Base-by-base conservation (phyloP, 1,140 invertebrate genomes). In the Drosophila prosaltans region DNA sequence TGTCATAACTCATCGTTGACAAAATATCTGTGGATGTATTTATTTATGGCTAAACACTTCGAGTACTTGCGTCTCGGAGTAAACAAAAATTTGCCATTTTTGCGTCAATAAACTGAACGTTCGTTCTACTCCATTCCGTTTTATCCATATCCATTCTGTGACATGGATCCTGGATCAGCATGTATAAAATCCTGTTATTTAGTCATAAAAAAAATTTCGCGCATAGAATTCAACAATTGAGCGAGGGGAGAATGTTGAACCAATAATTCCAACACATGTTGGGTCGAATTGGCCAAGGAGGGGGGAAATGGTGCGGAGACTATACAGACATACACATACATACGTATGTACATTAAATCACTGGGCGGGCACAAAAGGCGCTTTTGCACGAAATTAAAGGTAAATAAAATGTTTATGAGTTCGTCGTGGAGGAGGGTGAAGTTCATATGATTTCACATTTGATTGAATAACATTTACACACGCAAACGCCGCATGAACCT, bases 391-490 rank as follows among this genome's bases (percentile, higher is more conserved):
- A 86, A 88, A 86, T 86, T 86, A 86, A 86, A 86, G 83, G 83
- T 88, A 86, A 86, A 86, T 86, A 86, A 86, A 86, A 86, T 86
- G 84, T 86, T 86, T 86, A 86, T 86, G 83, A 86, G 80, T 82
- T 24, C 6, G 8, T 24, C 6, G 8, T 51, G 21, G 80, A 69
- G 88, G 61, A 69, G 82, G 71, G 71, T 81, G 81, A 73, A 75
- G 83, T 85, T 79, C 80, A 86, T 88, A 86, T 86, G 76, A 86
- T 89, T 86, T 86, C 84, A 74, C 83, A 88, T 86, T 86, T 86
- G 83, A 86, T 86, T 86, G 83, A 86, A 89, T 86, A 86, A 89
- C 83, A 89, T 88, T 88, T 88, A 83, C 83, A 89, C 83, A 88
- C 80, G 84, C 83, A 80, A 82, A 67, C 74, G 69, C 80, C 65